Percentiles rank a stretch among this genome's conserved stretches.
Evolutionary conservation across 2,888 invertebrate genomes (phyloP).

Genomic region (Laothoe populi): DNA sequence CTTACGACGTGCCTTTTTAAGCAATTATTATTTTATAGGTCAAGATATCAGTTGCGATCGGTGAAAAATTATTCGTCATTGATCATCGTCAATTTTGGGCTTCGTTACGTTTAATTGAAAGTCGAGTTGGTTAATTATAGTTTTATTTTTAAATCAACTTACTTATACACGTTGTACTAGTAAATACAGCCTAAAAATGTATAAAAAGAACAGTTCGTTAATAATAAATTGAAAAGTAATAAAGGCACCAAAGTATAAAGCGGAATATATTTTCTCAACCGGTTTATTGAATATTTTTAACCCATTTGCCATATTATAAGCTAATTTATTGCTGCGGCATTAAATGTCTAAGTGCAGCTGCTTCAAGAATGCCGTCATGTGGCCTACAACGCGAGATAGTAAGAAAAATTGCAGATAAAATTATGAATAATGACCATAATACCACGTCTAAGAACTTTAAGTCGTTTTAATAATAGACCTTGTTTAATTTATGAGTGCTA

Average conservation of each 20-base stretch:
- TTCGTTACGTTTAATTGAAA: neutral
- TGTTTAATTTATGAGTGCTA: conserved; percentile 42
- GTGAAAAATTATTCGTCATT: no score
- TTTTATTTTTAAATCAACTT: neutral
- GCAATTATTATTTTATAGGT: no score
- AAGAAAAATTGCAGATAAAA: conserved; percentile 45
- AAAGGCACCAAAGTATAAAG: neutral
- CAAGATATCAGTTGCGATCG: no score
- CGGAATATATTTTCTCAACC: conserved; percentile 11
- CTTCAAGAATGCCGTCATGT: conserved; percentile 41
- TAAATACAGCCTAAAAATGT: conserved; percentile 2
- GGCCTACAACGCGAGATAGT: conserved; percentile 32
- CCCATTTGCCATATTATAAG: conserved; percentile 18
- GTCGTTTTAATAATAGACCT: conserved; percentile 43
- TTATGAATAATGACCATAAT: conserved; percentile 50
- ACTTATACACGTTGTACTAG: neutral
- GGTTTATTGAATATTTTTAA: conserved; percentile 22
- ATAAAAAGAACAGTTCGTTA: conserved; percentile 29
- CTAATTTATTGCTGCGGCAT: conserved; percentile 31
- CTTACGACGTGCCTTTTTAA: no score
- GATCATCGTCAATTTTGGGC: neutral
- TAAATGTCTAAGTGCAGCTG: conserved; percentile 42
- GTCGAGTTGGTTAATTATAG: neutral
- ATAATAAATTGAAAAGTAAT: conserved; percentile 12
- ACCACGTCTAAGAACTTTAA: conserved; percentile 34